phyloP scores from a whole-genome alignment of 2,888 invertebrate species.

The Lottia gigantea region DNA sequence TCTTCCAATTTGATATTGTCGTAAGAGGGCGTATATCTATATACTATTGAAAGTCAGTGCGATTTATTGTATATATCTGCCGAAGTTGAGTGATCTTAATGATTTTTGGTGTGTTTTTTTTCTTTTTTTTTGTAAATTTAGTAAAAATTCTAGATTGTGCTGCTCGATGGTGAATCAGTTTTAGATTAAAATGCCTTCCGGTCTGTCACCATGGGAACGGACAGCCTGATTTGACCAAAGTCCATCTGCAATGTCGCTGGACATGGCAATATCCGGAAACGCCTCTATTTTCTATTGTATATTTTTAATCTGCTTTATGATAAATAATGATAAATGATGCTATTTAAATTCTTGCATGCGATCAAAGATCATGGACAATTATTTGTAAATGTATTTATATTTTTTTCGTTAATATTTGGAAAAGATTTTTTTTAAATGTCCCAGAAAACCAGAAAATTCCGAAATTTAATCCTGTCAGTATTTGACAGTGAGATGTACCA shows the following conservation, averaged over 20 bases:
- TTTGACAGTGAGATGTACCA: too few species aligned
- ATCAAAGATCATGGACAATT: conserved; percentile 31
- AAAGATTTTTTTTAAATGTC: conserved; percentile 3
- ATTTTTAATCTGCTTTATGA: conserved; percentile 7
- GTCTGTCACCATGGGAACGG: background rate
- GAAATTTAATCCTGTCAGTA: too few species aligned
- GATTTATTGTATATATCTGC: conserved; percentile 8
- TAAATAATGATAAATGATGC: background rate
- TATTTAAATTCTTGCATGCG: conserved; percentile 24
- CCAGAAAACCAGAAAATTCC: background rate
- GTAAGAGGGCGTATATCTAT: background rate
- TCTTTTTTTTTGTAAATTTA: conserved; percentile 3
- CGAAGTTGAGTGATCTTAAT: conserved; percentile 8
- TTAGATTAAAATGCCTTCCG: background rate
- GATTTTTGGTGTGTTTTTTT: conserved; percentile 2
- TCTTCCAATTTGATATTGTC: background rate
- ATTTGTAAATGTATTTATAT: conserved; percentile 32
- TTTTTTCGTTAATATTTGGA: conserved; percentile 19
- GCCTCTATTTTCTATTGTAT: conserved; percentile 12
- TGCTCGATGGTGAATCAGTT: conserved; percentile 8
- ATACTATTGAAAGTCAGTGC: background rate
- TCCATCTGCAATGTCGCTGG: background rate
- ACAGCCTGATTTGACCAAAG: conserved; percentile 2
- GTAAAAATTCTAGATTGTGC: background rate
- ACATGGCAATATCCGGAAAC: conserved; percentile 8